Base-by-base conservation (phyloP, 2,113 vertebrate species). In the Ptilonorhynchus violaceus region DNA sequence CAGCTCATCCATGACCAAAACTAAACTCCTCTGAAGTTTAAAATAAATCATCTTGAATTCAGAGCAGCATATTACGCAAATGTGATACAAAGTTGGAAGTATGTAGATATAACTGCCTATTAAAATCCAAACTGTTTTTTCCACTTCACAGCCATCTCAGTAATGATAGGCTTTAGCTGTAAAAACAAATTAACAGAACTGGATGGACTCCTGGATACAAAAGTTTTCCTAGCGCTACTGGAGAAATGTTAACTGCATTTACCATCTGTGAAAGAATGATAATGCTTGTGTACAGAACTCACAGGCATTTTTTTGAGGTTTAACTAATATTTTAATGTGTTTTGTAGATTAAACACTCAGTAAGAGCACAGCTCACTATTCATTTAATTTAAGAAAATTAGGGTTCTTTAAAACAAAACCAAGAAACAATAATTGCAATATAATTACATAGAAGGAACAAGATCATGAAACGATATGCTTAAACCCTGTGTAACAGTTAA, bases 11-110 rank as follows among this genome's bases (percentile, higher is more conserved):
- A 60, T 68, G 93, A 94, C 74, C 33, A 88, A 97, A 96, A 94
- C 47, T 58, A 95, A 89, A 93, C 31, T 85, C 22, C 42, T 91
- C 33, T 85, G 78, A 90, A 75, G 78, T 95, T 85, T 83, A 78
- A 97, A 97, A 89, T 91, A 95, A 86, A 85, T 78, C 8, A 58
- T 93, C 63, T 69, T 89, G 50, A 96, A 97, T 95, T 96, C 94
- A 80, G 86, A 97, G 66, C 79, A 88, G 44, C 46, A 50, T 13
- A 59, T 84, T 84, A 96, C 18, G 10, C 35, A 95, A 69, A 88
- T 84, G 0, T 13, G 35, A 88, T 72, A 59, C 39, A 52, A 84
- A 88, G 52, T 56, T 70, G 50, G 47, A 92, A 7, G 28, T 63
- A 80, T 33, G 66, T 49, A 93, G 59, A 63, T 67, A 39, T 56